Evolutionary conservation across 2,113 vertebrate genomes (phyloP).

Genomic region (Prunella himalayana): DNA sequence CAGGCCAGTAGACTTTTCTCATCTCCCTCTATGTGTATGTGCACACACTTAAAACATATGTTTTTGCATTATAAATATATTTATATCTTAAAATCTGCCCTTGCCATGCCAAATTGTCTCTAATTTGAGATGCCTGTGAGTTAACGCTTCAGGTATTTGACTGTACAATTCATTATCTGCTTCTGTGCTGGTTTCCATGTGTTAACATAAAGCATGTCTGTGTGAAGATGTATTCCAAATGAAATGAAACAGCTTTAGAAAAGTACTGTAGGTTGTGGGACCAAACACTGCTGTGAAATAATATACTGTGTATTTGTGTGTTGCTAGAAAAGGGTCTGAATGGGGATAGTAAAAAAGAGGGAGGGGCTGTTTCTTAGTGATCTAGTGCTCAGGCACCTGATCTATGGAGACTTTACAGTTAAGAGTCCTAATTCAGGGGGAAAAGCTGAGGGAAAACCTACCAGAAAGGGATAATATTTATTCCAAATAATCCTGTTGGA

Average conservation of each 20-base stretch:
- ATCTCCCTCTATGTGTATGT: neutral
- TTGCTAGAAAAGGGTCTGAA: neutral
- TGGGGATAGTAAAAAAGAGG: neutral
- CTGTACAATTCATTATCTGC: neutral
- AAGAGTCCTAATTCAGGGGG: neutral
- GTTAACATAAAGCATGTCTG: neutral
- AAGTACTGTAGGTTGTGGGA: neutral
- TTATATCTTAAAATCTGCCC: neutral
- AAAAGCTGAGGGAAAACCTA: neutral
- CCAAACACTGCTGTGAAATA: neutral
- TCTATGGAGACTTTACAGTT: neutral
- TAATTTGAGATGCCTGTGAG: neutral
- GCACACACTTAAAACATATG: rapidly evolving
- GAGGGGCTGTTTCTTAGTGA: neutral
- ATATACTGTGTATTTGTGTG: neutral
- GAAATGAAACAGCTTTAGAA: neutral
- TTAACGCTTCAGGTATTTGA: neutral
- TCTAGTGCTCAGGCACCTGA: neutral
- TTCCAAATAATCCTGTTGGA: neutral
- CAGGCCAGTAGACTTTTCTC: neutral
- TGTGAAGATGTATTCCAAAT: neutral
- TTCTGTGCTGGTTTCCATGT: neutral
- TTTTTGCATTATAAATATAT: neutral
- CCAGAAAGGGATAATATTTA: neutral
- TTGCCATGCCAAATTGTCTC: neutral